Evolutionary conservation across 2,113 vertebrate species (phyloP).

Genomic region (Protobothrops flavoviridis): DNA sequence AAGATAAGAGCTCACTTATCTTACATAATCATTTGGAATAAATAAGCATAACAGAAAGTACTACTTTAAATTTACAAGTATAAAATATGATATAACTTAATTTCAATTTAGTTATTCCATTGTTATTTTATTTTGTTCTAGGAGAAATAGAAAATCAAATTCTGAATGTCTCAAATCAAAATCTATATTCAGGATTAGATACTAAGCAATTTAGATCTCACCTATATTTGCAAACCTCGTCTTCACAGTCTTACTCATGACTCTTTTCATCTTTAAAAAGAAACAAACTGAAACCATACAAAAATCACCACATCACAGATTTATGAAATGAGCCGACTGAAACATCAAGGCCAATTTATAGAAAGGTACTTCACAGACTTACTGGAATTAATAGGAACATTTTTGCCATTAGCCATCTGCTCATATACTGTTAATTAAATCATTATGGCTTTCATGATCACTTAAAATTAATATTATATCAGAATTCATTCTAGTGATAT

Average conservation of each 20-base stretch:
- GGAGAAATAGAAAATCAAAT: neutral
- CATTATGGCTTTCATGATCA: neutral
- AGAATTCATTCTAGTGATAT: neutral
- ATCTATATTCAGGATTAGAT: neutral
- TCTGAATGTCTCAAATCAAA: neutral
- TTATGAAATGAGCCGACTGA: neutral
- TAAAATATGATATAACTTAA: neutral
- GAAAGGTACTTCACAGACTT: neutral
- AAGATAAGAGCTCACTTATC: neutral
- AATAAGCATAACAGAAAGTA: neutral
- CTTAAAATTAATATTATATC: neutral
- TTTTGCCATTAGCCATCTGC: conserved; percentile 5
- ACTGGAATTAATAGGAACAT: neutral
- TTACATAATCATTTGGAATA: neutral
- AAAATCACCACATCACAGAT: neutral
- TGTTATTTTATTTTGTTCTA: neutral
- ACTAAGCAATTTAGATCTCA: neutral
- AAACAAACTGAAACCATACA: neutral
- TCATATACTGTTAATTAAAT: neutral
- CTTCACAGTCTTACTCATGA: neutral
- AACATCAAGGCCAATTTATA: conserved; percentile 21
- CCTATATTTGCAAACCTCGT: neutral
- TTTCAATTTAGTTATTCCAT: neutral
- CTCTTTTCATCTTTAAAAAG: neutral
- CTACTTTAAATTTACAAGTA: neutral